Evolutionary conservation across 2,888 invertebrate species (phyloP), one percentile per base, ranked within the genome.

Genomic region (Amiota communis): DNA sequence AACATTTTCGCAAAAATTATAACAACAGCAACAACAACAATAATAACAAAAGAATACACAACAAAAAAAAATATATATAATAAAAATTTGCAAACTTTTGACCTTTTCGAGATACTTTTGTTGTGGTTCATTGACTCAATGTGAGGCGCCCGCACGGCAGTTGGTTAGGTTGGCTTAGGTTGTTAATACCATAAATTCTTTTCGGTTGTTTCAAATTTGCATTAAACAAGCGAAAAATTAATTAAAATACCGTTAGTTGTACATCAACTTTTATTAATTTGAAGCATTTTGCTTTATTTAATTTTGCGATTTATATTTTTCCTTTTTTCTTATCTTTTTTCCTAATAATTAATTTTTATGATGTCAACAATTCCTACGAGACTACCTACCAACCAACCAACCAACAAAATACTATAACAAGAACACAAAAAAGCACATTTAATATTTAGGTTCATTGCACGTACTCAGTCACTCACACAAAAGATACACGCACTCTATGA

Each of bases 71-170:
- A 61, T 61, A 72, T 70, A 76, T 69, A 57, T 15, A n/a, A 17
- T 1, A 8, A 12, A 57, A 56, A 17, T 78, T 78, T n/a, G 80
- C 76, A 76, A 79, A 70, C 71, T 75, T 77, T 83, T 84, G 81
- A 85, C 82, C 81, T 81, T 76, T 77, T 78, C 8, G 36, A 36
- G 36, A 36, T 36, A 6, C 13, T 17, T 53, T 11, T 3, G 57
- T 68, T 20, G 57, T 76, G 77, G 83, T 85, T 84, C 84, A 84
- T 79, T 84, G 85, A 86, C 86, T 80, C 72, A 61, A 36, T 15
- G 57, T 67, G 65, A 48, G 20, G 13, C 46, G 36, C 36, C 36
- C 36, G 36, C 53, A 53, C 70, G 73, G 65, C 65, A 67, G 20
- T 67, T 72, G 68, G 72, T 20, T 76, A 36, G 36, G 65, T 36